These are phyloP conservation scores for Ganaspis sp. DNA, from an alignment of 1,140 invertebrate genomes.

Conservation along the genomic window DNA sequence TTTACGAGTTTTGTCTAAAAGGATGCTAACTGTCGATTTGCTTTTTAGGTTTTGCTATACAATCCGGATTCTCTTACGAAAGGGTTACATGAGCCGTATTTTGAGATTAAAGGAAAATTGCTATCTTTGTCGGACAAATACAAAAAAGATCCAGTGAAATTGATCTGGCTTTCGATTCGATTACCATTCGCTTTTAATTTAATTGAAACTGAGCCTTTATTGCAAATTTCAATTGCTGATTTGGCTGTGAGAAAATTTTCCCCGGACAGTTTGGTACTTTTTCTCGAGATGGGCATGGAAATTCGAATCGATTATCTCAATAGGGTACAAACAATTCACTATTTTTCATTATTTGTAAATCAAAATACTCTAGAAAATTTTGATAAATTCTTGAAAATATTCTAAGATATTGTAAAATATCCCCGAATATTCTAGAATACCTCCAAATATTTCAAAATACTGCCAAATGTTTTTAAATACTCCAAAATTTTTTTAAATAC, in stretches of 20 bases:
- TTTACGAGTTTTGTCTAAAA: conserved; percentile 43
- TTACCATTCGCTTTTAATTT: conserved; percentile 73
- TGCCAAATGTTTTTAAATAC: no score
- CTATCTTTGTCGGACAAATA: conserved; percentile 81
- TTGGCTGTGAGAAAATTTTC: conserved; percentile 83
- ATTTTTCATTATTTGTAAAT: no score
- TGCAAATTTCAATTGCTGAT: conserved; percentile 85
- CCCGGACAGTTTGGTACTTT: conserved; percentile 82
- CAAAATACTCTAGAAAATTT: no score
- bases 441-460: no score
- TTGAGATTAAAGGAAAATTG: conserved; percentile 80
- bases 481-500: no score
- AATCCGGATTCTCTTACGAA: conserved; percentile 79
- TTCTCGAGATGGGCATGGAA: conserved; percentile 81
- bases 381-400: no score
- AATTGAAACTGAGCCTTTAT: conserved; percentile 65
- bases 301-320: conserved; percentile 90
- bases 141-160: conserved; percentile 82
- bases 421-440: no score
- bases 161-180: conserved; percentile 84
- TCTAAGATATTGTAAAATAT: no score
- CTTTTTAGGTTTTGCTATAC: conserved; percentile 80
- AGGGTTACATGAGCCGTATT: conserved; percentile 81
- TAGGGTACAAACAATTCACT: conserved; percentile 76
- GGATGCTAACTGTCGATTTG: no score